Conservation (phyloP, 2,113 vertebrate genomes). For the Hyperopisus bebe region DNA sequence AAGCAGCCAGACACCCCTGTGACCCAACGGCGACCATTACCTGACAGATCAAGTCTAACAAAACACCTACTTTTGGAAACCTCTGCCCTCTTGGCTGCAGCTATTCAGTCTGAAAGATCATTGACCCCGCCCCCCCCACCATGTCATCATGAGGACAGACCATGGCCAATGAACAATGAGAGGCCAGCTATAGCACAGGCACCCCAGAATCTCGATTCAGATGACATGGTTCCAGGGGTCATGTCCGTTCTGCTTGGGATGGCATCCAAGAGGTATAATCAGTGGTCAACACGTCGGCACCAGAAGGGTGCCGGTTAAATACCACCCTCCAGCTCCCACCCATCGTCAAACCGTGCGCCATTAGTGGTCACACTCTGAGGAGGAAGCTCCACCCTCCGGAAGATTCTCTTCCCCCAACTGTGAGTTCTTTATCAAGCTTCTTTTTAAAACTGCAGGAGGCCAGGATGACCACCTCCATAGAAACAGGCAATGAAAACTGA, state of each 20-base stretch:
- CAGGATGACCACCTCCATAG: background rate
- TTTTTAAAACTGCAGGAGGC: constrained; percentile 20
- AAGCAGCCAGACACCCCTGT: background rate
- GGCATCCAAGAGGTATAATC: constrained; percentile 26
- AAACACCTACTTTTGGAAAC: background rate
- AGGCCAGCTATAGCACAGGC: background rate
- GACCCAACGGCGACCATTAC: background rate
- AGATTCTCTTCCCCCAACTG: background rate
- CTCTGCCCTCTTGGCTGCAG: background rate
- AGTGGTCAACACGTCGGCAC: constrained; percentile 36
- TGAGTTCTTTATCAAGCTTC: constrained; percentile 17
- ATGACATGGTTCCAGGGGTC: background rate
- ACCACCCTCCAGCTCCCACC: background rate
- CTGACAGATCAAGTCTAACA: background rate
- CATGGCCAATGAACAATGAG: background rate
- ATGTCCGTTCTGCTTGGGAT: constrained; percentile 33
- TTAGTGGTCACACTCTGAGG: constrained; percentile 18
- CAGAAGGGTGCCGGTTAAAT: constrained; percentile 1
- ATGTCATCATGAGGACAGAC: background rate
- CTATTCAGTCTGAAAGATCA: background rate
- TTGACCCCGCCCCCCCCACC: background rate
- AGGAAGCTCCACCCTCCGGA: background rate
- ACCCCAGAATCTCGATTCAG: background rate
- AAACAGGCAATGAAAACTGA: background rate
- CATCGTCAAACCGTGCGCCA: background rate